phyloP scores from a whole-genome alignment of 2,888 invertebrate genomes.

The Leptinotarsa tumamoca region DNA sequence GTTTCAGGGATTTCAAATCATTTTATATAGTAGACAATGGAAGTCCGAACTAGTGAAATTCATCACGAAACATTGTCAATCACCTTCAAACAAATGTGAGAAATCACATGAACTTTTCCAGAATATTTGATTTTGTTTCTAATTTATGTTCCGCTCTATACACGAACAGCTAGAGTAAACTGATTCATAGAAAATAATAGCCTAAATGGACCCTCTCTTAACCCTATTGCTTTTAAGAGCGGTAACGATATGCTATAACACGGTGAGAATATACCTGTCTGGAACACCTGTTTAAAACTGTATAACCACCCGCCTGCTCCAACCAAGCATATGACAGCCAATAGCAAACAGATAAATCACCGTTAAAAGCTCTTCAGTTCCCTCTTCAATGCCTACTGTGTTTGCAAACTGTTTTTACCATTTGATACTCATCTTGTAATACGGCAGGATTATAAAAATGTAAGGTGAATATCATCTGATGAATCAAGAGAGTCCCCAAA shows the following conservation, averaged over 20 bases:
- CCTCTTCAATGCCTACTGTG: slow-evolving; percentile 49
- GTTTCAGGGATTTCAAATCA: too few relatives aligned
- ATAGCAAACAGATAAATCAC: slow-evolving; percentile 65
- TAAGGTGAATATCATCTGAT: not conserved
- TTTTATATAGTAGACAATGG: too few relatives aligned
- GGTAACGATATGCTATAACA: slow-evolving; percentile 51
- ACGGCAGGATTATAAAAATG: not conserved
- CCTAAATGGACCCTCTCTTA: slow-evolving; percentile 21
- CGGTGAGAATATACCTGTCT: slow-evolving; percentile 62
- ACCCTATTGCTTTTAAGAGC: slow-evolving; percentile 49
- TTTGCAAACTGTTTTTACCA: slow-evolving; percentile 38
- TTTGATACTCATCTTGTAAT: slow-evolving; percentile 30
- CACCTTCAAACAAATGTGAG: too few relatives aligned
- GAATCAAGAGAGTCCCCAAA: not conserved
- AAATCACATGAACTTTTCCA: too few relatives aligned
- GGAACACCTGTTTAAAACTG: slow-evolving; percentile 64
- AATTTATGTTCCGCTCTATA: too few relatives aligned
- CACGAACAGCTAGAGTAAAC: not conserved
- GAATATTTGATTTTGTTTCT: too few relatives aligned
- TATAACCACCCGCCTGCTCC: slow-evolving; percentile 57
- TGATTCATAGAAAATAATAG: not conserved
- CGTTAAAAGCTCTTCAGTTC: slow-evolving; percentile 62
- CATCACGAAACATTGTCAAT: too few relatives aligned
- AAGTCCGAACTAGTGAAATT: too few relatives aligned
- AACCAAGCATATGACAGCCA: slow-evolving; percentile 58